Percentiles rank a stretch among this genome's conserved stretches.
Evolutionary conservation across 2,797 vertebrate genomes (phyloP).

Genomic region (Mycteria americana): DNA sequence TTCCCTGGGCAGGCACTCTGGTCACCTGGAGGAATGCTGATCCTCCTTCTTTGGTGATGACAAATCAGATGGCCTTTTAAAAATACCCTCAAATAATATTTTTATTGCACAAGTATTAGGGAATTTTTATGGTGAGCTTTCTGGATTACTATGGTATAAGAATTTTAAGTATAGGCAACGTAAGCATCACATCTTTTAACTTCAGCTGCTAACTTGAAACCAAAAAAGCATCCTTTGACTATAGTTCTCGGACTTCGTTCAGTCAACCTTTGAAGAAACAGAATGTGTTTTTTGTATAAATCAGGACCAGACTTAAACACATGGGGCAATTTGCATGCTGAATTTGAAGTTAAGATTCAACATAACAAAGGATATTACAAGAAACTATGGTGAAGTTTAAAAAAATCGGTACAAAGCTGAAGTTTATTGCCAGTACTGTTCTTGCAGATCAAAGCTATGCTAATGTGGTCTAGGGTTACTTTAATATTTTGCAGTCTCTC

Average conservation of each 20-base stretch:
- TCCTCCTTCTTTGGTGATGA: background rate
- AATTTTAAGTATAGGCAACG: background rate
- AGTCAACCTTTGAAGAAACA: slow-evolving; percentile 13
- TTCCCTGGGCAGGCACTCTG: background rate
- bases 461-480: slow-evolving; percentile 26
- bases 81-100: background rate
- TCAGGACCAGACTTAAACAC: background rate
- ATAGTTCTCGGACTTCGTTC: slow-evolving; percentile 6
- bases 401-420: background rate
- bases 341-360: slow-evolving; percentile 3
- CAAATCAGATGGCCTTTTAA: background rate
- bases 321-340: background rate
- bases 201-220: background rate
- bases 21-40: background rate
- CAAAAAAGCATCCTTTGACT: background rate
- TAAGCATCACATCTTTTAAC: background rate
- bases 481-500: slow-evolving; percentile 37
- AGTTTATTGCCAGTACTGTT: slow-evolving; percentile 6
- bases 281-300: slow-evolving; percentile 1
- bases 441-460: slow-evolving; percentile 49
- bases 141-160: background rate
- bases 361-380: background rate
- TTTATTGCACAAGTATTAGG: background rate
- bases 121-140: background rate
- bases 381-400: background rate